phyloP scores from a whole-genome alignment of 2,113 vertebrate genomes.

The Typhlomys cinereus region DNA sequence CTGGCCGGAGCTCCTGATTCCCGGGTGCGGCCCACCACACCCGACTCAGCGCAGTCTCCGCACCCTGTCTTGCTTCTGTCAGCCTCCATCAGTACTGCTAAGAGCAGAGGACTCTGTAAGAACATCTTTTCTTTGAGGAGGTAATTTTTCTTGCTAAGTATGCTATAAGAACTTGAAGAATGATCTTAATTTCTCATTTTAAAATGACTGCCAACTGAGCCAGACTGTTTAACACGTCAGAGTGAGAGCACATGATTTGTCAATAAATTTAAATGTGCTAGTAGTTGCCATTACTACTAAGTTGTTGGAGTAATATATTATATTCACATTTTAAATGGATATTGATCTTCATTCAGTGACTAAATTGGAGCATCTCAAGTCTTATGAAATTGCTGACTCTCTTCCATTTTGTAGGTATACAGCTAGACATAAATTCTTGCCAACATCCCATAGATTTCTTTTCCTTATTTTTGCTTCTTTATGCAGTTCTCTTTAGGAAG shows the following conservation, averaged over 20 bases:
- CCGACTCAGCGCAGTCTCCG: not conserved
- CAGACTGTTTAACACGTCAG: conserved; percentile 61
- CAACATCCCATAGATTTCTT: conserved; percentile 12
- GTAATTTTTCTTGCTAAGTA: conserved; percentile 72
- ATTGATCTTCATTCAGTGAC: conserved; percentile 79
- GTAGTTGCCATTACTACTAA: conserved; percentile 68
- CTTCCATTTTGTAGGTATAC: conserved; percentile 49
- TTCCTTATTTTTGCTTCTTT: conserved; percentile 51
- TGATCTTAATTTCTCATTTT: conserved; percentile 77
- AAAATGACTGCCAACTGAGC: conserved; percentile 70
- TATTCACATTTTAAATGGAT: conserved; percentile 76
- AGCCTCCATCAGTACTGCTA: not conserved
- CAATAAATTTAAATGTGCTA: conserved; percentile 69
- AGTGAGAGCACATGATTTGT: conserved; percentile 68
- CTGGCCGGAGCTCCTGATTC: not conserved
- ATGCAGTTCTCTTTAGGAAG: conserved; percentile 3
- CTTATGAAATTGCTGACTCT: conserved; percentile 74
- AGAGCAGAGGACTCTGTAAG: conserved; percentile 41
- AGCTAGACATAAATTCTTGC: conserved; percentile 60
- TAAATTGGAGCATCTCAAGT: conserved; percentile 75
- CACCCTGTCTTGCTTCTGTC: not conserved
- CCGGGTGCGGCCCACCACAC: not conserved
- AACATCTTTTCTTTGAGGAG: conserved; percentile 68
- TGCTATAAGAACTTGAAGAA: conserved; percentile 74
- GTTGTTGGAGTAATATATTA: conserved; percentile 75